Percentiles rank a stretch among this genome's conserved stretches.
Conservation (phyloP, 2,888 invertebrate species). For the Drosophila mimetica region DNA sequence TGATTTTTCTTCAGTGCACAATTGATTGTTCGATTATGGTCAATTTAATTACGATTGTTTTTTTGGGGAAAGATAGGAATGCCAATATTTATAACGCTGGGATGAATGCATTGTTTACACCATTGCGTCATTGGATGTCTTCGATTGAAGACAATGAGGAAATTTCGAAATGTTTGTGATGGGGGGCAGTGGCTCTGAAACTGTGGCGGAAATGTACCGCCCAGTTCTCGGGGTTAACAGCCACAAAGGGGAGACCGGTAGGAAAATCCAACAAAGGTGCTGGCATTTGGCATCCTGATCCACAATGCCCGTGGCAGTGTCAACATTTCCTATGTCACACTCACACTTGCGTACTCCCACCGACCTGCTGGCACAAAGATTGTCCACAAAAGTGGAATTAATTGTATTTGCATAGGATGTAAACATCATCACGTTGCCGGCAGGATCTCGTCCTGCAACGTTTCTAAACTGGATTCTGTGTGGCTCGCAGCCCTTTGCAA, state of each 20-base stretch:
- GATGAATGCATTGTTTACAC: slow-evolving; percentile 33
- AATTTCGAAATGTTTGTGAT: slow-evolving; percentile 1
- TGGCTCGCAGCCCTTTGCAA: slow-evolving; percentile 1
- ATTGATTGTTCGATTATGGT: slow-evolving; percentile 1
- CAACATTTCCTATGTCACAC: slow-evolving; percentile 60
- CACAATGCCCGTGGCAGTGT: slow-evolving; percentile 49
- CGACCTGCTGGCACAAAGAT: slow-evolving; percentile 54
- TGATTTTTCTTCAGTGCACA: background rate
- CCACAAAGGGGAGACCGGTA: slow-evolving; percentile 1
- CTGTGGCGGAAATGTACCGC: background rate
- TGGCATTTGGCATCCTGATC: slow-evolving; percentile 37
- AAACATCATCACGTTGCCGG: slow-evolving; percentile 72
- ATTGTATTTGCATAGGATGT: slow-evolving; percentile 80
- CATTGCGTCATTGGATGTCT: slow-evolving; percentile 33
- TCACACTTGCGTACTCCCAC: slow-evolving; percentile 11
- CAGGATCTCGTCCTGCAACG: slow-evolving; percentile 46
- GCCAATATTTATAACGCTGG: slow-evolving; percentile 16
- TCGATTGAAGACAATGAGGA: slow-evolving; percentile 12
- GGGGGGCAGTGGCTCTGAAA: background rate
- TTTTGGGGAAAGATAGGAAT: slow-evolving; percentile 1
- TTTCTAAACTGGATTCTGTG: slow-evolving; percentile 46
- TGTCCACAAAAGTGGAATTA: slow-evolving; percentile 77
- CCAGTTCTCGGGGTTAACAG: background rate
- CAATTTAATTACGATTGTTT: slow-evolving; percentile 23
- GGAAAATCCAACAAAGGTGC: slow-evolving; percentile 13